Base-by-base conservation (phyloP, 2,113 vertebrate genomes). In the Eupsittula cactorum region DNA sequence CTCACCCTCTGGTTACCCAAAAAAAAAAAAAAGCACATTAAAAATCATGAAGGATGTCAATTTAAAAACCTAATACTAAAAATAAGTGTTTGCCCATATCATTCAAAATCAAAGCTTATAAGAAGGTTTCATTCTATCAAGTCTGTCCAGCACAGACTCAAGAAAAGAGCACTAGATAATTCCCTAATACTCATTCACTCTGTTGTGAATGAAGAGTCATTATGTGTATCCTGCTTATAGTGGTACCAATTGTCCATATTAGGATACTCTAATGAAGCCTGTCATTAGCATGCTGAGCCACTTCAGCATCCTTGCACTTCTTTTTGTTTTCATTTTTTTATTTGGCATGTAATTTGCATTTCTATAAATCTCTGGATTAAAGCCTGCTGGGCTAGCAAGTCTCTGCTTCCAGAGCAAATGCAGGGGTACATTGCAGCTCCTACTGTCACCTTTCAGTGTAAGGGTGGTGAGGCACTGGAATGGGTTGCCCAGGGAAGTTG, bases 311-410 rank as follows among this genome's bases (percentile, higher is more conserved):
- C 84, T 68, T 83, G 47, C 60, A 60, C 44, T 96, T 60, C 52
- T 60, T 81, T 92, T 86, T 92, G 80, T 82, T 91, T 71, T 84
- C 65, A 24, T 81, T 92, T 90, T 46, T n/a, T 63, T 86, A 50
- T 92, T 88, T 95, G 57, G 52, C 60, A 62, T 35, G 37, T 17
- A 17, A 97, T 96, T 96, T 94, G 86, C 90, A 93, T 96, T 88
- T 93, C 90, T 78, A 60, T 95, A 82, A 78, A 68, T 50, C 42
- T 59, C 55, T 35, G 33, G 42, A 78, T 24, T 39, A 71, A 13
- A 86, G 44, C 35, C 68, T 59, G 39, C 80, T 78, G 76, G 55
- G 85, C 42, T 83, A 86, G 71, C 33, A 62, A 93, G 21, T 59
- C 59, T 49, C 70, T 55, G 60, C 42, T 77, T 20, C 28, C 0